Evolutionary conservation across 2,797 vertebrate species (phyloP).

Genomic region (Malacoctenus gilli): DNA sequence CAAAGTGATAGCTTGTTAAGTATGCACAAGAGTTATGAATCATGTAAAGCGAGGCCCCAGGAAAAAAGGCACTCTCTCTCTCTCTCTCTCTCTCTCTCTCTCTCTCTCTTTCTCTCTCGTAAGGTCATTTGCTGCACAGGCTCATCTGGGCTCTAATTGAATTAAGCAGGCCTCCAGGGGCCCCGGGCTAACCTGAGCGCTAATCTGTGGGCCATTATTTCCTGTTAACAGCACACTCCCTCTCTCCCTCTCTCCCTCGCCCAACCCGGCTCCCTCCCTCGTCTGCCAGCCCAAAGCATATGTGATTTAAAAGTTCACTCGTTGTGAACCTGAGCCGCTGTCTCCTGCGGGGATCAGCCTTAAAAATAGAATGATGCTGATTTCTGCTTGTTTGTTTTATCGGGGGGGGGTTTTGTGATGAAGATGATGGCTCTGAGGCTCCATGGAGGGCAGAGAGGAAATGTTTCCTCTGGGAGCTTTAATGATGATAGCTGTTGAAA

Average conservation of each 20-base stretch:
- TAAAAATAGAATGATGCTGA: constrained; percentile 68
- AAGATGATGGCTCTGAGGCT: constrained; percentile 62
- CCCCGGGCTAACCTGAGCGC: constrained; percentile 81
- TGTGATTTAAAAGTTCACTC: constrained; percentile 76
- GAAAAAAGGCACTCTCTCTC: constrained; percentile 72
- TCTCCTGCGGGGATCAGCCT: constrained; percentile 61
- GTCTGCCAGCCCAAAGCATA: constrained; percentile 72
- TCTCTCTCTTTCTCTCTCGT: constrained; percentile 56
- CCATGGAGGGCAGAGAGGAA: constrained; percentile 25
- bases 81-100: constrained; percentile 57
- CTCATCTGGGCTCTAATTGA: constrained; percentile 87
- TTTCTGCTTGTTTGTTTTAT: constrained; percentile 66
- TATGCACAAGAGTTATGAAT: constrained; percentile 79
- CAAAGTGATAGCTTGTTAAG: constrained; percentile 81
- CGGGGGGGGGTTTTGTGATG: constrained; percentile 43
- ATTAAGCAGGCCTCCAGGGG: constrained; percentile 84
- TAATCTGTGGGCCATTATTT: constrained; percentile 86
- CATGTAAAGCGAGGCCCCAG: constrained; percentile 76
- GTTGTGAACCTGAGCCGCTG: constrained; percentile 65
- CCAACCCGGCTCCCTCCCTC: constrained; percentile 43
- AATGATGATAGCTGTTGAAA: constrained; percentile 47
- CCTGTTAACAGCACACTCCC: constrained; percentile 77
- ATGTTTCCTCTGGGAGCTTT: constrained; percentile 42
- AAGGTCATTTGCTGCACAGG: constrained; percentile 82
- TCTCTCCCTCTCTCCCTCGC: constrained; percentile 51